phyloP scores from a whole-genome alignment of 1,140 invertebrate genomes.

The Zaprionus capensis region DNA sequence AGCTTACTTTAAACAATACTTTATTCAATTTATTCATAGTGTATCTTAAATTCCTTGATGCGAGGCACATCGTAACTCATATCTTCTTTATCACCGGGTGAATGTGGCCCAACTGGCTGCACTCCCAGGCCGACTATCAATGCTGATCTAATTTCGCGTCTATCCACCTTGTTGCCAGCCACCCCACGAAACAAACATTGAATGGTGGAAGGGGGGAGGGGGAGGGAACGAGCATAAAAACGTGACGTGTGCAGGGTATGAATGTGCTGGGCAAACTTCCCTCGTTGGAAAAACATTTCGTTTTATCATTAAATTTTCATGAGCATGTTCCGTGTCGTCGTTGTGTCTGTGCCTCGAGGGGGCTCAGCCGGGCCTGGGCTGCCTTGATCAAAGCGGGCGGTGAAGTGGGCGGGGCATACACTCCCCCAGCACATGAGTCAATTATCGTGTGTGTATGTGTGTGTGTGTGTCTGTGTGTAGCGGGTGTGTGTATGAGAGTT shows the following conservation, averaged over 20 bases:
- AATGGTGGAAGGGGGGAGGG: background rate
- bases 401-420: background rate
- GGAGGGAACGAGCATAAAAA: slow-evolving; percentile 37
- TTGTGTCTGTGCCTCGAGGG: slow-evolving; percentile 34
- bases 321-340: slow-evolving; percentile 57
- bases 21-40: background rate
- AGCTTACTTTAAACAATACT: background rate
- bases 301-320: slow-evolving; percentile 83
- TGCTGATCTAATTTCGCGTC: slow-evolving; percentile 76
- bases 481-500: slow-evolving; percentile 9
- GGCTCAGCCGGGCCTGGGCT: slow-evolving; percentile 7
- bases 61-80: background rate
- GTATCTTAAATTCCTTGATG: background rate
- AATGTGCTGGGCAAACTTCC: slow-evolving; percentile 30
- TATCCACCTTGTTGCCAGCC: slow-evolving; percentile 65
- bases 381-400: slow-evolving; percentile 6
- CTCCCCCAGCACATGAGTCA: slow-evolving; percentile 66
- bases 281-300: slow-evolving; percentile 76
- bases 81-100: background rate
- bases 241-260: slow-evolving; percentile 69
- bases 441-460: slow-evolving; percentile 59
- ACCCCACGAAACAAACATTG: slow-evolving; percentile 49
- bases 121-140: slow-evolving; percentile 54
- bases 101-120: slow-evolving; percentile 4
- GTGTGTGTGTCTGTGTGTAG: slow-evolving; percentile 10